Evolutionary conservation across 1,140 invertebrate genomes (phyloP).

Genomic region (Drosophila albomicans): DNA sequence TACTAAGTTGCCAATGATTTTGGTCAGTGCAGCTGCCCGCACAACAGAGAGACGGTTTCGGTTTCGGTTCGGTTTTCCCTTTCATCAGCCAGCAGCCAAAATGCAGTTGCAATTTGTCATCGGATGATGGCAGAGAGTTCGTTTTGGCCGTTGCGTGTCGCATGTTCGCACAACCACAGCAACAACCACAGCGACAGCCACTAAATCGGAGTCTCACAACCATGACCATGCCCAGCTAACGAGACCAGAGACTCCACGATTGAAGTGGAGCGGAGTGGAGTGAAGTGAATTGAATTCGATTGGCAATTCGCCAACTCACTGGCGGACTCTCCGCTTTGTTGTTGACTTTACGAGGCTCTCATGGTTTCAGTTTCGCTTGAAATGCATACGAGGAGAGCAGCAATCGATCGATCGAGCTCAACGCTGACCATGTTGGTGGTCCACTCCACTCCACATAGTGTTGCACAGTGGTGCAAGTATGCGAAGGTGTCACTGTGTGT

Average conservation of each 20-base stretch:
- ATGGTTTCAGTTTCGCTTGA: slow-evolving; percentile 60
- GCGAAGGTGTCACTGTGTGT: slow-evolving; percentile 19
- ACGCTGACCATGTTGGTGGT: slow-evolving; percentile 56
- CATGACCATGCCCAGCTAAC: slow-evolving; percentile 40
- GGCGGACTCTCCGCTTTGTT: slow-evolving; percentile 35
- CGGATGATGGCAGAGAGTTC: slow-evolving; percentile 20
- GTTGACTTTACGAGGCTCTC: slow-evolving; percentile 32
- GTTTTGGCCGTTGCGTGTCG: slow-evolving; percentile 40
- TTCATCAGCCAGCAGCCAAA: slow-evolving; percentile 19
- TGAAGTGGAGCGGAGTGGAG: no score
- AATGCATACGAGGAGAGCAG: slow-evolving; percentile 48
- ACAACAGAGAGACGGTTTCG: slow-evolving; percentile 1
- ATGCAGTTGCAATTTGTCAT: slow-evolving; percentile 48
- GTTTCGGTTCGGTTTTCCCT: slow-evolving; percentile 40
- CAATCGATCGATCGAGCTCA: slow-evolving; percentile 33
- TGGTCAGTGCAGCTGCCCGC: slow-evolving; percentile 16
- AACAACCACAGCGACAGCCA: no score
- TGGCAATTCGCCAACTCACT: slow-evolving; percentile 4
- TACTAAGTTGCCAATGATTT: slow-evolving; percentile 5
- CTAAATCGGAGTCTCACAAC: background rate
- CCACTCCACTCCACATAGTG: slow-evolving; percentile 6
- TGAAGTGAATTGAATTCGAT: background rate
- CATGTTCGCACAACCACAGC: slow-evolving; percentile 36
- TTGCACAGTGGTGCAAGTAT: slow-evolving; percentile 4
- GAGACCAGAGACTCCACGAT: background rate